Evolutionary conservation across 2,888 invertebrate species (phyloP).

Genomic region (Empis stercorea): DNA sequence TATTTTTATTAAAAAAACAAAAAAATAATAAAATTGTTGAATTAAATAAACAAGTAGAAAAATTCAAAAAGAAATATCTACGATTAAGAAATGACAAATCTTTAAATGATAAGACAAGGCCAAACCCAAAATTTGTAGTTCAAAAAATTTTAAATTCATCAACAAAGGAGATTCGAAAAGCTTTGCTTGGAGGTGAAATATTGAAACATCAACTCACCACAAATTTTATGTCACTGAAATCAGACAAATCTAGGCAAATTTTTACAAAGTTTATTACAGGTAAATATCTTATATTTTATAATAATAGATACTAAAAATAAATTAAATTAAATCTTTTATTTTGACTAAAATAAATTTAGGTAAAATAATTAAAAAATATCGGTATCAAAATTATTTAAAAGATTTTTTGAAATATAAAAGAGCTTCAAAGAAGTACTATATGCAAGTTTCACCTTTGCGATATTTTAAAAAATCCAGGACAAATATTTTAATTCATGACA

Average conservation of each 20-base stretch:
- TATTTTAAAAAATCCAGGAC: no score
- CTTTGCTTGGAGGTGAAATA: background rate
- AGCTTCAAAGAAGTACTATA: background rate
- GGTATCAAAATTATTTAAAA: background rate
- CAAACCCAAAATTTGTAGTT: background rate
- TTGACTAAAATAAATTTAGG: background rate
- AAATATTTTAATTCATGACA: background rate
- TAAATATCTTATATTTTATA: background rate
- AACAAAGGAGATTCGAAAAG: background rate
- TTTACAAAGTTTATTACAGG: background rate
- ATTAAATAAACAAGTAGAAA: background rate
- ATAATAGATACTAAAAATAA: no score
- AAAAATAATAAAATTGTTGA: background rate
- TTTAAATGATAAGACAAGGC: no score
- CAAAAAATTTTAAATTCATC: background rate
- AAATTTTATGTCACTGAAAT: background rate
- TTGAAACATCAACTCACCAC: background rate
- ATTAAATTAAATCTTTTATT: background rate
- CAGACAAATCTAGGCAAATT: background rate
- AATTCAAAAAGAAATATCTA: background rate
- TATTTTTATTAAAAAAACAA: background rate
- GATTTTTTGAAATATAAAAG: background rate
- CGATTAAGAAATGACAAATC: background rate
- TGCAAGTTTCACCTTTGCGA: background rate
- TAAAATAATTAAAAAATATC: background rate